These are phyloP conservation scores for Macrobrachium nipponense DNA, from an alignment of 1,140 invertebrate genomes.

Conservation along the genomic window DNA sequence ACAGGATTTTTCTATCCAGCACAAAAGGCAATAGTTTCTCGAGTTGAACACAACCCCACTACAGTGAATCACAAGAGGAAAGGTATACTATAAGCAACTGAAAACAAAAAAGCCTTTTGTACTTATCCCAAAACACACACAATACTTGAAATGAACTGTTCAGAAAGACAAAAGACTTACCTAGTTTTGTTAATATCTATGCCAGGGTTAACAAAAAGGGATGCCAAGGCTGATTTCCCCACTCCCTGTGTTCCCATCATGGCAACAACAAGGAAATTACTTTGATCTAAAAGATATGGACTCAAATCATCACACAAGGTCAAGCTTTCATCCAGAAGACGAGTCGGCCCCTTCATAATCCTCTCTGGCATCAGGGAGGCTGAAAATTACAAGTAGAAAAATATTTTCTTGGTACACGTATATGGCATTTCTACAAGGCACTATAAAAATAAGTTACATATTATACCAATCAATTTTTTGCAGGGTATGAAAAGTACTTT, in stretches of 20 bases:
- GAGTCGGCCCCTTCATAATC: conserved; percentile 40
- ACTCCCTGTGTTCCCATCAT: conserved; percentile 49
- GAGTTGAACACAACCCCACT: too few species aligned
- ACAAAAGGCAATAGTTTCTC: too few species aligned
- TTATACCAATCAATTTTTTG: too few species aligned
- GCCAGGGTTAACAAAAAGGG: conserved; percentile 41
- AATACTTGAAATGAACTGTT: background rate
- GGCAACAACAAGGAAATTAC: conserved; percentile 55
- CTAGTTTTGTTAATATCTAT: conserved; percentile 42
- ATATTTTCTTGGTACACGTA: background rate
- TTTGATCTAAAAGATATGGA: conserved; percentile 49
- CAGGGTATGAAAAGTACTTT: too few species aligned
- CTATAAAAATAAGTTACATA: background rate
- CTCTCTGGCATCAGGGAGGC: conserved; percentile 48
- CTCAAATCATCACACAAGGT: conserved; percentile 47
- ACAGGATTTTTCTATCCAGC: too few species aligned
- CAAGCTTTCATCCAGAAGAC: conserved; percentile 40
- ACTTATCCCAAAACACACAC: background rate
- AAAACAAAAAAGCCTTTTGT: background rate
- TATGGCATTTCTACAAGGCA: background rate
- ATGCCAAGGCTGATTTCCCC: conserved; percentile 43
- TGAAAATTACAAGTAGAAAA: background rate
- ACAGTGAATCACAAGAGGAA: too few species aligned
- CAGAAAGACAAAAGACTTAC: conserved; percentile 1
- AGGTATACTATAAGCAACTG: too few species aligned